Base-by-base conservation (phyloP, 1,140 invertebrate species). In the Leucophenga varia region DNA sequence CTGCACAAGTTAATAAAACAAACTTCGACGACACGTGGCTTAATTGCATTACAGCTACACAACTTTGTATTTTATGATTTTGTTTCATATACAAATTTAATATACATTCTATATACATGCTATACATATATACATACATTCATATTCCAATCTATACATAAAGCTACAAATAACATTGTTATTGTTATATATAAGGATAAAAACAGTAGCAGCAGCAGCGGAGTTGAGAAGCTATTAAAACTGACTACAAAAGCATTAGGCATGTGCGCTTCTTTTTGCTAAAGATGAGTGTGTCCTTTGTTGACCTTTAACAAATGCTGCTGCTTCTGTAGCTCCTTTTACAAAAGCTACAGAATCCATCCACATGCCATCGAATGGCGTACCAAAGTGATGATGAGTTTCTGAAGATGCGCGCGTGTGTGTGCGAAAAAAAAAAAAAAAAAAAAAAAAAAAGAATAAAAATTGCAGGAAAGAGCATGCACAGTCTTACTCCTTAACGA, bases 1-100 rank as follows among this genome's bases (percentile, higher is more conserved):
- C n/a, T n/a, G n/a, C n/a, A 54, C 42, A 57, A 59, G 56, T 61
- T 61, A 59, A 67, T 67, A 67, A 65, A 65, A 59, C 59, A 59
- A 65, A 67, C 41, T 67, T 63, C 28, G 49, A 50, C 49, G 56
- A 57, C 63, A 67, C 63, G 63, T 67, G 63, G 63, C 59, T 49
- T 49, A 59, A 52, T 67, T 57, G 55, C 54, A 57, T 57, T 57
- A 57, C 44, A 44, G 63, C 47, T 53, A 54, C 43, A 46, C 42
- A 58, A 57, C 49, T 57, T 58, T 54, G 30, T 43, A 46, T 6
- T 10, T 37, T 5, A 8, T 18, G 35, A n/a, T n/a, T n/a, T n/a
- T n/a, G n/a, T n/a, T n/a, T n/a, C n/a, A n/a, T n/a, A n/a, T n/a
- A n/a, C n/a, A n/a, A n/a, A n/a, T n/a, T n/a, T n/a, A n/a, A n/a